Base-by-base conservation (phyloP, 2,888 invertebrate species). In the Tenthredo scrophulariae region DNA sequence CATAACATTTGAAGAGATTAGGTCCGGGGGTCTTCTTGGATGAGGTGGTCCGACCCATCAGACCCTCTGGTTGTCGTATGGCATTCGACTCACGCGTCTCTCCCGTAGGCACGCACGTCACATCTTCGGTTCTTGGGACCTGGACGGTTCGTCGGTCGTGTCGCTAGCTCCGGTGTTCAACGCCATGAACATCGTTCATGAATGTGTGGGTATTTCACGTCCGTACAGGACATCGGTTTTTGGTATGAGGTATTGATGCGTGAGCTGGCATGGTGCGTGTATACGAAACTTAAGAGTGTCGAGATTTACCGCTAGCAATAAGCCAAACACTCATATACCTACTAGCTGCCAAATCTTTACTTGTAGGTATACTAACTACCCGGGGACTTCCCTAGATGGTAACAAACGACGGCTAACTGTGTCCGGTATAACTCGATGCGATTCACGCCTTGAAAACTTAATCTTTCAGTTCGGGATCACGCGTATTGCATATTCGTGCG, bases 101-200 rank as follows among this genome's bases (percentile, higher is more conserved):
- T 83, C 83, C 83, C 83, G 83, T 83, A 83, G 83, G 83, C 83
- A 83, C 83, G 83, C 83, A 83, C 91, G 87, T 92, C 92, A 93
- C 92, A 92, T 92, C 92, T 92, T 91, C 91, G 92, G 90, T 93
- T 92, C 92, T 91, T 90, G 90, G 91, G 92, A 92, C 90, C 89
- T 88, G 89, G 88, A 88, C 87, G 86, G 87, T 87, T 89, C 88
- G 88, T 87, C 88, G 89, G 87, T 88, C 87, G 86, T 87, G 87
- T 85, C 86, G 84, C 75, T 43, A 43, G 72, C 80, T 85, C 72
- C 84, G 85, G 85, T 87, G 84, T 87, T 88, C 86, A 86, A 88
- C 70, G 67, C 83, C 67, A 62, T 50, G 83, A 83, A 70, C 67
- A 83, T 46, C 67, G 83, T 22, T 18, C 67, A 58, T 15, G 70